Conservation (phyloP, 2,888 invertebrate species). For the Coleophora deauratella region DNA sequence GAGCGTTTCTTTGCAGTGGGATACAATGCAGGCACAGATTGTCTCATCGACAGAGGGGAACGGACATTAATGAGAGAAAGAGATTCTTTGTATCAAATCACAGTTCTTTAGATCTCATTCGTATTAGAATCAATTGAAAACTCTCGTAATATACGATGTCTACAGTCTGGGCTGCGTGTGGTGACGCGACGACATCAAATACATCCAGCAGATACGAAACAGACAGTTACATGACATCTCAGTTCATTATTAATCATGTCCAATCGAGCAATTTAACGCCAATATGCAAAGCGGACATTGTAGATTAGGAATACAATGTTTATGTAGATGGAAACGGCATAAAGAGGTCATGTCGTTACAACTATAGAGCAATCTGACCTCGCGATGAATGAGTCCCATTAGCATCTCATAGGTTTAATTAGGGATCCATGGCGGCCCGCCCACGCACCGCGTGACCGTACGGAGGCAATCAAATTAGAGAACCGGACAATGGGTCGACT, state of each 20-base stretch:
- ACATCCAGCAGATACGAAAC: slow-evolving; percentile 25
- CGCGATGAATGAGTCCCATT: slow-evolving; percentile 51
- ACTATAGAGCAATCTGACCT: slow-evolving; percentile 40
- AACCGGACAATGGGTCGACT: slow-evolving; percentile 59
- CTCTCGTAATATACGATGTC: slow-evolving; percentile 47
- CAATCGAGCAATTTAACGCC: slow-evolving; percentile 35
- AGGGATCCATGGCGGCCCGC: slow-evolving; percentile 47
- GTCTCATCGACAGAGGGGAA: slow-evolving; percentile 60
- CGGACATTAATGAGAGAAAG: slow-evolving; percentile 59
- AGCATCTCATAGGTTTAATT: slow-evolving; percentile 65
- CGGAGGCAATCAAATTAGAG: slow-evolving; percentile 68
- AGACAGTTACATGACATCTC: slow-evolving; percentile 20
- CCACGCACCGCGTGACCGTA: slow-evolving; percentile 45
- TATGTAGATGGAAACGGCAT: slow-evolving; percentile 28
- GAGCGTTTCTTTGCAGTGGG: slow-evolving; percentile 49
- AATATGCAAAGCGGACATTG: slow-evolving; percentile 17
- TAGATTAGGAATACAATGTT: slow-evolving; percentile 30
- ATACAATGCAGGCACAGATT: slow-evolving; percentile 38
- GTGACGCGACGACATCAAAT: slow-evolving; percentile 35
- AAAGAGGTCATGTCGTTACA: slow-evolving; percentile 32
- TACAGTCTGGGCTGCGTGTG: slow-evolving; percentile 36
- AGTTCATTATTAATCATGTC: slow-evolving; percentile 41
- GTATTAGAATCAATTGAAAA: slow-evolving; percentile 69
- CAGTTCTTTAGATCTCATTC: slow-evolving; percentile 55
- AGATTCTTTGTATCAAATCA: slow-evolving; percentile 58